Conservation (phyloP, 2,888 invertebrate genomes). For the Opisthograptis luteolata region DNA sequence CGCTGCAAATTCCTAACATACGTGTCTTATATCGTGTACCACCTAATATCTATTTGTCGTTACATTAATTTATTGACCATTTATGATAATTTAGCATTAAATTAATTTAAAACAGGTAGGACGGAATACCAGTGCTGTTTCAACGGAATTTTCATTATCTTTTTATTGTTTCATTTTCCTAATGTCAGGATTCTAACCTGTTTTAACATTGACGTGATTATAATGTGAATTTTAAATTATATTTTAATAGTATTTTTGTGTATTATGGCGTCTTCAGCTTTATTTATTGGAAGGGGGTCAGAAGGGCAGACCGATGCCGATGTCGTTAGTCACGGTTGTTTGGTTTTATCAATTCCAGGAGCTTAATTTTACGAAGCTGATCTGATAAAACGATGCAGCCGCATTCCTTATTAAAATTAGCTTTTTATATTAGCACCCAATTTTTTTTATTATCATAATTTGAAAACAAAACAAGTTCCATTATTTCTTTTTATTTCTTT, state of each 20-base stretch:
- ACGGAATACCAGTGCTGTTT: slow-evolving; percentile 66
- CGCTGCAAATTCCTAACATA: slow-evolving; percentile 59
- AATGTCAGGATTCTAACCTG: slow-evolving; percentile 48
- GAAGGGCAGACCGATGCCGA: slow-evolving; percentile 24
- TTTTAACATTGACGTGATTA: slow-evolving; percentile 25
- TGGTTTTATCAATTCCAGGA: slow-evolving; percentile 25
- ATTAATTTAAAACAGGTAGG: slow-evolving; percentile 61
- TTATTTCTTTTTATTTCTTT: no score
- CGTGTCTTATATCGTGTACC: slow-evolving; percentile 54
- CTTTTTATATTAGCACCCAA: not conserved
- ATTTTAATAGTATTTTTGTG: slow-evolving; percentile 35
- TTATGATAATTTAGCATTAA: slow-evolving; percentile 65
- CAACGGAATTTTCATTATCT: slow-evolving; percentile 73
- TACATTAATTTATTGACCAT: slow-evolving; percentile 71
- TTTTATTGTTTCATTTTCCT: slow-evolving; percentile 70
- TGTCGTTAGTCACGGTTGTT: slow-evolving; percentile 28
- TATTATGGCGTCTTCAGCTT: slow-evolving; percentile 24
- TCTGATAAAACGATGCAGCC: slow-evolving; percentile 14
- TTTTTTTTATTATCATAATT: no score
- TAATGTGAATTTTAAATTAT: slow-evolving; percentile 27
- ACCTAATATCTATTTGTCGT: slow-evolving; percentile 78
- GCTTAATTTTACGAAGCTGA: slow-evolving; percentile 17
- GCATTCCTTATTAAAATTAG: slow-evolving; percentile 10
- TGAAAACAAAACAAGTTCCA: no score
- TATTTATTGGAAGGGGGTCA: slow-evolving; percentile 35